These are phyloP conservation scores for Caenorhabditis parvicauda DNA, from an alignment of 2,888 invertebrate genomes.

Conservation along the genomic window DNA sequence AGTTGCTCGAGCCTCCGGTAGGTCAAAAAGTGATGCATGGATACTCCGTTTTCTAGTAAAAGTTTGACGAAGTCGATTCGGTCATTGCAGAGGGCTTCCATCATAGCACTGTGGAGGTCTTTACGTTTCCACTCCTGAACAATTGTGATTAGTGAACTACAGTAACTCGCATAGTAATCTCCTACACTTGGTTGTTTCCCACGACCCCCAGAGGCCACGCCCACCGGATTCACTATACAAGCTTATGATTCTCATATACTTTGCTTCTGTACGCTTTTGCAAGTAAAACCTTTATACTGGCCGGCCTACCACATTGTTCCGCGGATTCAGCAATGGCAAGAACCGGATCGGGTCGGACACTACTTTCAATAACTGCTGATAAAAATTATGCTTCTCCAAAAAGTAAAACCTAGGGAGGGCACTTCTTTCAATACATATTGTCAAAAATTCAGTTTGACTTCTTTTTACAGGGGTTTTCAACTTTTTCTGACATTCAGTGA, in stretches of 20 bases:
- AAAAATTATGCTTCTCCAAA: too few species aligned
- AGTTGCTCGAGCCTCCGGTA: constrained; percentile 90
- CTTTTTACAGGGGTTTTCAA: too few species aligned
- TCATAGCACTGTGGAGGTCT: constrained; percentile 94
- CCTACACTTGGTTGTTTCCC: not conserved
- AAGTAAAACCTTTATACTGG: too few species aligned
- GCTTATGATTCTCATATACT: too few species aligned
- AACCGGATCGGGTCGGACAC: too few species aligned
- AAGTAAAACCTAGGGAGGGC: too few species aligned
- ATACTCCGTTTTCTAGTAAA: constrained; percentile 92
- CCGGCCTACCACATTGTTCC: not conserved
- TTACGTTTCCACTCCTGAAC: constrained; percentile 87
- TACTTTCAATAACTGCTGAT: too few species aligned
- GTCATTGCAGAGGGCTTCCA: constrained; percentile 96
- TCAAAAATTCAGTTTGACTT: too few species aligned
- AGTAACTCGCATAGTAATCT: not conserved
- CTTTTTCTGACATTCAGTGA: too few species aligned
- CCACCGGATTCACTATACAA: not conserved
- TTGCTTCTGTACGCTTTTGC: too few species aligned
- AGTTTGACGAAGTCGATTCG: constrained; percentile 98
- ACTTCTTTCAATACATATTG: too few species aligned
- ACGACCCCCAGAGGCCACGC: not conserved
- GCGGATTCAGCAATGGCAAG: not conserved
- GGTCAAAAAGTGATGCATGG: constrained; percentile 93
- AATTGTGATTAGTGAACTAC: too few species aligned